Conservation (phyloP, 1,140 invertebrate species). For the Doryteuthis pealeii region DNA sequence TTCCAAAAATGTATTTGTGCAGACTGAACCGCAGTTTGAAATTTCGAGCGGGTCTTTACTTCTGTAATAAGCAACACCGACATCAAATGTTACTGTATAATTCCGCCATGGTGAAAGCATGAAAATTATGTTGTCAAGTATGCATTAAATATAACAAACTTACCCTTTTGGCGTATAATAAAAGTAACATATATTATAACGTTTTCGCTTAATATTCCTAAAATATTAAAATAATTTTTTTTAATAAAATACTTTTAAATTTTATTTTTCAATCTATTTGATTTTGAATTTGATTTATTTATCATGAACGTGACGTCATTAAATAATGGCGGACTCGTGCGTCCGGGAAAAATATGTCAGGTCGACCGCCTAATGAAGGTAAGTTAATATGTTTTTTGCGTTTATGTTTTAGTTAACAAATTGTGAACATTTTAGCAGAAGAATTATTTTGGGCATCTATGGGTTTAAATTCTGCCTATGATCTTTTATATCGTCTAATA, state of each 20-base stretch:
- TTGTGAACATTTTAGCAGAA: no score
- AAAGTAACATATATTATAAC: no score
- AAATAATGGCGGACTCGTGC: constrained; percentile 31
- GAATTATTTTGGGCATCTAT: no score
- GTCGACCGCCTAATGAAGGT: constrained; percentile 43
- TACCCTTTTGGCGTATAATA: no score
- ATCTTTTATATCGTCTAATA: background rate
- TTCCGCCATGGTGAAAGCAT: constrained; percentile 48
- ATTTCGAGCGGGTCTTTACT: constrained; percentile 56
- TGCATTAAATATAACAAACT: background rate
- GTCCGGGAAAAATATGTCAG: constrained; percentile 33
- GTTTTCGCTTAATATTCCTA: no score
- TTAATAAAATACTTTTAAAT: no score
- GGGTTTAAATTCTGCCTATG: no score
- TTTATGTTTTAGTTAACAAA: background rate
- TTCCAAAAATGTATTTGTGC: background rate
- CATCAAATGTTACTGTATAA: constrained; percentile 51
- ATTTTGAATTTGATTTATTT: background rate
- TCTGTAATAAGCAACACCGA: constrained; percentile 56
- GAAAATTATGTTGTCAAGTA: background rate
- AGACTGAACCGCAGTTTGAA: constrained; percentile 49
- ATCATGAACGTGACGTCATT: constrained; percentile 19
- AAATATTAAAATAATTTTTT: no score
- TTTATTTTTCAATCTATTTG: no score
- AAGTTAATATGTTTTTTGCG: background rate